Evolutionary conservation across 2,113 vertebrate genomes (phyloP), one percentile per base, ranked within the genome.

Genomic region (Haplotaxodon microlepis): DNA sequence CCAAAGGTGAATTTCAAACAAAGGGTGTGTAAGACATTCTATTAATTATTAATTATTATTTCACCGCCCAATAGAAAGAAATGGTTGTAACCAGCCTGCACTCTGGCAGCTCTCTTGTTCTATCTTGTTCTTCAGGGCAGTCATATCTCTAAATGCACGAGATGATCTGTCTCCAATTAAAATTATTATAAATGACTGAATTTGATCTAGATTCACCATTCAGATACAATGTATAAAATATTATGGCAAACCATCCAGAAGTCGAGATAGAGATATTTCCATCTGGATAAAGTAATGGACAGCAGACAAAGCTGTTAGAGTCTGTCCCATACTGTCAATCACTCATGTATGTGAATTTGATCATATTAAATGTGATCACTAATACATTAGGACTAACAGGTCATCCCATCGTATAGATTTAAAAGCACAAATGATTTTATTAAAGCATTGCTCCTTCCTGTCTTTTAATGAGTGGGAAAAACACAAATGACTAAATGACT

Each of bases 391-490:
- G 3, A 78, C 42, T 78, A 51, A 78, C 17, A 51, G 17, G 42
- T 34, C 10, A 51, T 34, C 45, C 45, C 27, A 34, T 31, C 2
- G 1, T 78, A 51, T 51, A 1, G 27, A 4, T 78, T 78, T 78
- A 78, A 51, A 51, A 78, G 73, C 17, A 78, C 73, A 78, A 78
- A 78, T 78, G 10, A n/a, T 51, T 27, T 38, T 71, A 69, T 92
- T 90, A 85, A 88, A 85, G 86, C 82, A 88, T 89, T 93, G 84
- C n/a, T 86, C 50, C 80, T 57, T 83, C 50, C 42, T 71, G 59
- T 71, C 51, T 86, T 89, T 86, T 85, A 93, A 90, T 89, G 83
- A 92, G 82, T 29, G 45, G 29, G 61, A 14, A 89, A 53, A 86
- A 71, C 85, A 19, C 13, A 6, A 89, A 63, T 91, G 71, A 24